A percentile compares a stretch with the other conserved stretches of the same genome.
phyloP scores from a whole-genome alignment of 2,113 vertebrate species.

The Perccottus glenii region DNA sequence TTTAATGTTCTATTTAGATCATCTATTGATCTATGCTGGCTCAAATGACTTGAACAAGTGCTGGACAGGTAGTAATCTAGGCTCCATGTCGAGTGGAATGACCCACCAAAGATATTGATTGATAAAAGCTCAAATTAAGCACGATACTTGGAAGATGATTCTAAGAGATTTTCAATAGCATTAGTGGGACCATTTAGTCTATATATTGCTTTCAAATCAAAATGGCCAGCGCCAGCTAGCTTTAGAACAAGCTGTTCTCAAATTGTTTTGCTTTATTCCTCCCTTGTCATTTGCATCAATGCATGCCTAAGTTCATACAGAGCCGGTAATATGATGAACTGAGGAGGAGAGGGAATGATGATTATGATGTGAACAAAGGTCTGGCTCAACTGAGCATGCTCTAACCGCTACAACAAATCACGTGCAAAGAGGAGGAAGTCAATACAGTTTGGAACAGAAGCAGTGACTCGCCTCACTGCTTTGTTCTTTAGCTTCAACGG shows the following conservation, averaged over 20 bases:
- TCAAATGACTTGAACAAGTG: constrained; percentile 69
- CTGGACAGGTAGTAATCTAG: constrained; percentile 51
- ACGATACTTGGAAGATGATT: constrained; percentile 29
- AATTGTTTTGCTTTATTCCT: constrained; percentile 7
- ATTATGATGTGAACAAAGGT: constrained; percentile 65
- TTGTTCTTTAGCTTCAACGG: constrained; percentile 17
- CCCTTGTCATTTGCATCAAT: constrained; percentile 33
- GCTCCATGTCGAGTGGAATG: constrained; percentile 19
- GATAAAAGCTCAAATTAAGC: constrained; percentile 36
- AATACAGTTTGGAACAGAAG: constrained; percentile 46
- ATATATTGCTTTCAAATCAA: neutral
- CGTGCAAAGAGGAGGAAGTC: constrained; percentile 41
- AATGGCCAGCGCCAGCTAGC: neutral
- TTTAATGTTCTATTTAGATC: constrained; percentile 72
- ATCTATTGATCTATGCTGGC: constrained; percentile 70
- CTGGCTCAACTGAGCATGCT: constrained; percentile 45
- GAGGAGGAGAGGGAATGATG: constrained; percentile 34
- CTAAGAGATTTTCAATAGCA: constrained; percentile 32
- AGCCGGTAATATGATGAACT: constrained; percentile 43
- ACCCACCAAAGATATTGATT: constrained; percentile 35
- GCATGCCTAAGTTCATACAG: constrained; percentile 39
- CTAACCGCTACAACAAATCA: constrained; percentile 53
- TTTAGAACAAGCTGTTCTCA: neutral
- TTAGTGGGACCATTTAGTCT: constrained; percentile 1
- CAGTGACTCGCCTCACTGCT: constrained; percentile 64